Percentiles rank a stretch among this genome's conserved stretches.
Conservation (phyloP, 37 sponge, comb jelly and placozoan species). For the Aplysina aerophoba region DNA sequence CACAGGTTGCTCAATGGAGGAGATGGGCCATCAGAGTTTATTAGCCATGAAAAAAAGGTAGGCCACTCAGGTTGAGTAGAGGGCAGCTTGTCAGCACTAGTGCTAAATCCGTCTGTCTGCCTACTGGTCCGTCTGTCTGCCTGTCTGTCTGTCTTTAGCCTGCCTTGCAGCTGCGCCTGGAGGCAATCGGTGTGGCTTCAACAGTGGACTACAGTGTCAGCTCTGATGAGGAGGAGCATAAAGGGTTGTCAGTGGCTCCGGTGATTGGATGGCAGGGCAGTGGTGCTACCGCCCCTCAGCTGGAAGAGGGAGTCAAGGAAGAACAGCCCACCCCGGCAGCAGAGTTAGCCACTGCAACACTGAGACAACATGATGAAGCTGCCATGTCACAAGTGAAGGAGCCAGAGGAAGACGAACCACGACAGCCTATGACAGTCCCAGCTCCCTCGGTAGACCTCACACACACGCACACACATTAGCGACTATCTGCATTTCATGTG, state of each 20-base stretch:
- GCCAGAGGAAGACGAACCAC: neutral
- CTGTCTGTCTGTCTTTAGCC: constrained; percentile 2
- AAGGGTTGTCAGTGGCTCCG: neutral
- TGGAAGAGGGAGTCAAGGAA: neutral
- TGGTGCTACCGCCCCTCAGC: neutral
- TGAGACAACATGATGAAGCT: neutral
- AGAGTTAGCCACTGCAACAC: neutral
- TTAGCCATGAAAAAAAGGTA: no score
- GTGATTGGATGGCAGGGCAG: constrained; percentile 2
- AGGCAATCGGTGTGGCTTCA: neutral
- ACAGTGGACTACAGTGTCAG: neutral
- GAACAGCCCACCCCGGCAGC: neutral
- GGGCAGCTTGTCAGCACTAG: no score
- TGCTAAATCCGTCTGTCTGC: no score
- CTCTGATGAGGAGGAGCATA: neutral
- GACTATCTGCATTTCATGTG: neutral
- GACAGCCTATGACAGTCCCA: neutral
- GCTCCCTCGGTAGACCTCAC: no score
- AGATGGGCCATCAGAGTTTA: no score
- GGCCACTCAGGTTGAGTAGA: no score
- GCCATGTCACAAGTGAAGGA: neutral
- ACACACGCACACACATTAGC: no score
- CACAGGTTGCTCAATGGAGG: no score
- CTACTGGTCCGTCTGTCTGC: constrained; percentile 1
- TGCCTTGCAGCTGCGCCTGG: neutral